Base-by-base conservation (phyloP, 1,140 invertebrate genomes). In the Sesamia nonagrioides region DNA sequence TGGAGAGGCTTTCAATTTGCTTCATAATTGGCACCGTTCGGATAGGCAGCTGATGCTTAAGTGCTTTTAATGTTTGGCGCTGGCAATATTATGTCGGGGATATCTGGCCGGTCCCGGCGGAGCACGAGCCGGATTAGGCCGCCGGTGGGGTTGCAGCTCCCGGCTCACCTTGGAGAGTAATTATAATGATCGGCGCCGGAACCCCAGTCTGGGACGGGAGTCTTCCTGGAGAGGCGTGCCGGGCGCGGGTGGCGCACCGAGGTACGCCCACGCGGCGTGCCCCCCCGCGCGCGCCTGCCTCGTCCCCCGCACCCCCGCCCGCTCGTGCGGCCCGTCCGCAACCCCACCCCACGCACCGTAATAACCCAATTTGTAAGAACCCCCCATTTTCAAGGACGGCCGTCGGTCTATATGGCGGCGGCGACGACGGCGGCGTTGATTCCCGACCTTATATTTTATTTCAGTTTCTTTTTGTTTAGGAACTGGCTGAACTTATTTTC, bases 141-240 rank as follows among this genome's bases (percentile, higher is more conserved):
- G 87, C 85, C 87, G 89, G 90, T 89, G 86, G 87, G 84, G 85
- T 82, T 86, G 85, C 84, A 85, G 89, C 92, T 92, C 92, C 87
- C 90, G 86, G 85, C 91, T 93, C 91, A 94, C 93, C 92, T 94
- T 94, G 93, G 92, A 94, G 93, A 94, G 91, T 94, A 94, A 94
- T 94, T 94, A 94, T 94, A 94, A 94, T 94, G 93, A 93, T 94
- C 93, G 93, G 93, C 93, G 92, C 93, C 93, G 92, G 91, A 94
- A 91, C 91, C 92, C 91, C 86, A 92, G 91, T 89, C 92, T 92
- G 91, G 92, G 87, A 85, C 88, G 90, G 90, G 89, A 90, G 84
- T 91, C 85, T 93, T 94, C 92, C 92, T 92, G 91, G 88, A 93
- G 90, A 92, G 93, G 93, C 92, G 93, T 92, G 89, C 91, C 92